Base-by-base conservation (phyloP, 2,113 vertebrate species). In the Oxyruncus cristatus region DNA sequence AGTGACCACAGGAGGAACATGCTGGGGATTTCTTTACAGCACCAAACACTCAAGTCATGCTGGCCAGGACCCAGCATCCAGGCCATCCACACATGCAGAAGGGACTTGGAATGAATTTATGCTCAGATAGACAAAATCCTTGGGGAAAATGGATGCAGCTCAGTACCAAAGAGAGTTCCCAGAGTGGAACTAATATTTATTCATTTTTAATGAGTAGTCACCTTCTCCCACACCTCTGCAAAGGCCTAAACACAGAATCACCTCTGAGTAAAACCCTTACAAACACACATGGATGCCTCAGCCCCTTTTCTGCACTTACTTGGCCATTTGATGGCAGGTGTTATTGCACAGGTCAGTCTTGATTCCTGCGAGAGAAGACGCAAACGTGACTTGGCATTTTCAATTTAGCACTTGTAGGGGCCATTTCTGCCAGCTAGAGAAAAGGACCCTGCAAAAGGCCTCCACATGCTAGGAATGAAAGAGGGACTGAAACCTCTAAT, bases 321-420 rank as follows among this genome's bases (percentile, higher is more conserved):
- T 99, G 75, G 99, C 99, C 85, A 99, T 98, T 37, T 97, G 93
- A 41, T 98, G 98, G 95, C 99, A 99, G 58, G 93, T 97, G 73
- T 97, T 98, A 85, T 98, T 98, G 91, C 99, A 99, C 59, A 98
- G 94, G 42, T 99, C 98, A 67, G 89, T 84, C 85, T 96, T 93
- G 44, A 99, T 98, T 93, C 98, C 99, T 99, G 97, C 47, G 93
- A 97, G 76, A 92, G 68, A 93, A 91, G 81, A 76, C 39, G 73
- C 47, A 94, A 82, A 92, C 0, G 1, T 49, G 15, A 72, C 47
- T 50, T 81, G 52, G 28, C 24, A 62, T 88, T 89, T 95, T 80
- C 52, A 52, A 7, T 78, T 68, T 47, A 85, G 55, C 49, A 18
- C 30, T 90, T 66, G 15, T 21, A 77, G 59, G 24, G 39, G 8